Evolutionary conservation across 2,888 invertebrate species (phyloP).

Genomic region (Anoncus sp.): DNA sequence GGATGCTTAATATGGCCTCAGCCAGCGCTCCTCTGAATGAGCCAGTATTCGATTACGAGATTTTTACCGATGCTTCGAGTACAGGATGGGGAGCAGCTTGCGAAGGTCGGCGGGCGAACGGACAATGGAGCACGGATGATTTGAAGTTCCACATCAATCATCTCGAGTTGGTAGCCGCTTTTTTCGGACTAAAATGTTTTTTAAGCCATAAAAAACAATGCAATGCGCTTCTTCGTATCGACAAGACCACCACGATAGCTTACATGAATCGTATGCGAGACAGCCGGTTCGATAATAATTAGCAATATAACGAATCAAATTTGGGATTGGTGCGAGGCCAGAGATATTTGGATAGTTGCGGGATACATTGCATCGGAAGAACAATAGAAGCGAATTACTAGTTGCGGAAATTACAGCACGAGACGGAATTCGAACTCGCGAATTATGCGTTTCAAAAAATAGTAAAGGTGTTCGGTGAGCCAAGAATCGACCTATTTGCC

Average conservation of each 20-base stretch:
- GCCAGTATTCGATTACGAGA: conserved; percentile 24
- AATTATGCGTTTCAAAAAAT: conserved; percentile 20
- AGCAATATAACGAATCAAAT: conserved; percentile 28
- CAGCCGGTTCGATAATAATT: conserved; percentile 37
- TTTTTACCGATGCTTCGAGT: conserved; percentile 37
- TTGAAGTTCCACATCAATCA: conserved; percentile 59
- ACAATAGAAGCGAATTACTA: conserved; percentile 50
- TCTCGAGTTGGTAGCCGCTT: conserved; percentile 60
- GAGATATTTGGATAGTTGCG: conserved; percentile 47
- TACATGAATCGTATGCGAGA: conserved; percentile 60
- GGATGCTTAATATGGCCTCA: conserved; percentile 18
- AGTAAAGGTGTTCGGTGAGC: conserved; percentile 9
- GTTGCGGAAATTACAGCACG: conserved; percentile 30
- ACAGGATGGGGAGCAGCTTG: conserved; percentile 34
- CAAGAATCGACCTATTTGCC: conserved; percentile 39
- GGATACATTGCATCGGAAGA: conserved; percentile 32
- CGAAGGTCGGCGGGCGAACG: conserved; percentile 37
- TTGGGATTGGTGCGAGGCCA: conserved; percentile 39
- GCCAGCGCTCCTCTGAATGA: conserved; percentile 23
- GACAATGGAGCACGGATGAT: conserved; percentile 51
- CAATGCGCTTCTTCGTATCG: conserved; percentile 50
- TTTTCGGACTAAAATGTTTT: conserved; percentile 54
- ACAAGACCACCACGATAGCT: conserved; percentile 59
- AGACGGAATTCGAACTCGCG: conserved; percentile 44
- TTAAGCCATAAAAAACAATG: conserved; percentile 31